Conservation (phyloP, 2,113 vertebrate genomes). For the Cryptotis parvus region DNA sequence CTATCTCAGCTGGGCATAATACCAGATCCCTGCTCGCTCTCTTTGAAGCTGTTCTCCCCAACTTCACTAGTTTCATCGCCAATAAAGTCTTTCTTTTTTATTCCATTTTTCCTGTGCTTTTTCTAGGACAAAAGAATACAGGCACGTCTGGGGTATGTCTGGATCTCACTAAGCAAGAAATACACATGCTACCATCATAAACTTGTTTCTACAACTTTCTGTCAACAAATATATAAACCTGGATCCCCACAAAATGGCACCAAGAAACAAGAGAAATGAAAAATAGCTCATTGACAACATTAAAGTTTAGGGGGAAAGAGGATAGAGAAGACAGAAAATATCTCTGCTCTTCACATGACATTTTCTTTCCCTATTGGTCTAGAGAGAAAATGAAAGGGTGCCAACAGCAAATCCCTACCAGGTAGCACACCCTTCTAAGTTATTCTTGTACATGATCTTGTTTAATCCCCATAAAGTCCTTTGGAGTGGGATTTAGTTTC, state of each 20-base stretch:
- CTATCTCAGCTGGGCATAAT: too few species aligned
- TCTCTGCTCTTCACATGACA: neutral
- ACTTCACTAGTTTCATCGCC: too few species aligned
- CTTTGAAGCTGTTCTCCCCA: too few species aligned
- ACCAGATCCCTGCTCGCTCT: too few species aligned
- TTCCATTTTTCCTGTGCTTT: too few species aligned
- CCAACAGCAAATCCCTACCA: constrained; percentile 13
- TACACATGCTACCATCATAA: neutral
- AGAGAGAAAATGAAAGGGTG: neutral
- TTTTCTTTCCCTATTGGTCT: neutral
- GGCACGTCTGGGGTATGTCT: neutral
- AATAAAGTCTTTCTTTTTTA: too few species aligned
- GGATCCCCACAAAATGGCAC: neutral
- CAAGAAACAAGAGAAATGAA: neutral
- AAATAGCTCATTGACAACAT: neutral
- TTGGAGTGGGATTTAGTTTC: constrained; percentile 38
- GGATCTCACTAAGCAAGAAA: neutral
- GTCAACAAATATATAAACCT: neutral
- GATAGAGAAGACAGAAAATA: neutral
- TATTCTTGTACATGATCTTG: neutral
- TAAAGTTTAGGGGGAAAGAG: neutral
- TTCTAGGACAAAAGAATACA: neutral
- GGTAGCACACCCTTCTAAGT: neutral
- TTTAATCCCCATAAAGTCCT: neutral
- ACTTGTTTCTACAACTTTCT: neutral